Evolutionary conservation across 2,113 vertebrate genomes (phyloP).

Genomic region (Heptranchias perlo): DNA sequence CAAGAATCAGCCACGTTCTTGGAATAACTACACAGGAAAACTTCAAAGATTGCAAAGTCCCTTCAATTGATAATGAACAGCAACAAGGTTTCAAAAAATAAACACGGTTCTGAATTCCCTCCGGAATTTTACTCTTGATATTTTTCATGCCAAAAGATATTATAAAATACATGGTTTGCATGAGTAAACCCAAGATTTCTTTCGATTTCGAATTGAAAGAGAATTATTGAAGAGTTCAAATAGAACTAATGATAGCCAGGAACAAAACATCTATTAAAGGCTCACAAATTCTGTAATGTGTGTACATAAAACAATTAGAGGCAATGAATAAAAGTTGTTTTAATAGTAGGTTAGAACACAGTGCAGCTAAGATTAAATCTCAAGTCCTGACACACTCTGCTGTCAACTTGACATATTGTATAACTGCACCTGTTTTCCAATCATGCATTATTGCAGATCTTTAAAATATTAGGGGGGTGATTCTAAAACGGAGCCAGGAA

Average conservation of each 20-base stretch:
- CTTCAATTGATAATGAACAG: background rate
- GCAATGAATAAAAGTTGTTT: background rate
- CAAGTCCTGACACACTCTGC: background rate
- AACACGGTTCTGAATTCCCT: background rate
- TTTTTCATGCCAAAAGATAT: slow-evolving; percentile 12
- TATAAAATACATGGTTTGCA: background rate
- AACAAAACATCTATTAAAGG: background rate
- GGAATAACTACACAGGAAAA: background rate
- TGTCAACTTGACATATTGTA: background rate
- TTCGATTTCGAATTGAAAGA: background rate
- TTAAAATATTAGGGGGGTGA: too few relatives aligned
- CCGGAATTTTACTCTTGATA: background rate
- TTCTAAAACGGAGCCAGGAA: too few relatives aligned
- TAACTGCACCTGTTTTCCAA: slow-evolving; percentile 22
- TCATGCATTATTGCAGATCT: background rate
- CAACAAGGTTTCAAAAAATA: background rate
- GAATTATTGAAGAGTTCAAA: background rate
- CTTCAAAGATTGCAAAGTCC: background rate
- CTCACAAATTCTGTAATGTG: background rate
- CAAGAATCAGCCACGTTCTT: background rate
- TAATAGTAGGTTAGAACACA: background rate
- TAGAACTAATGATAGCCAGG: background rate
- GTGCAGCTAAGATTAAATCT: background rate
- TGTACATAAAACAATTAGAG: background rate
- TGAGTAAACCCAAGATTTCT: background rate